Base-by-base conservation (phyloP, 35 echinoderm and acorn worm genomes). In the Lytechinus pictus region DNA sequence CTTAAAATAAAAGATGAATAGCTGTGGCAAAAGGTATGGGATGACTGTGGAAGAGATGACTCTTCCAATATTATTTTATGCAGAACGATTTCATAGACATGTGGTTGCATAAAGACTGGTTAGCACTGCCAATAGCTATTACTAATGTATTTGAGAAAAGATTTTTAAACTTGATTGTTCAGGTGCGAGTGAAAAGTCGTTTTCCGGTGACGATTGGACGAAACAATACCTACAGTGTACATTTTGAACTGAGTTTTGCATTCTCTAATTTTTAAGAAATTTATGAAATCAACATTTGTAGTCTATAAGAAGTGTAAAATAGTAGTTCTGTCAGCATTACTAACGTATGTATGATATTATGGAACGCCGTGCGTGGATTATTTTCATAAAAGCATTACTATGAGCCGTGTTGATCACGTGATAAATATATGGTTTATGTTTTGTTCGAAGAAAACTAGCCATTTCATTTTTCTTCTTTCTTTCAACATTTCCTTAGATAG, bases 341-440 rank as follows among this genome's bases (percentile, higher is more conserved):
- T 4, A 24, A 79, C 24, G 66, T 79, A 79, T 79, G 66, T 79
- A 79, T 79, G n/a, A 79, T 79, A 79, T 14, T 79, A 79, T 79
- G 66, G 66, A 79, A 79, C 66, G 66, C 66, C 66, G 66, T 79
- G 66, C 66, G 66, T 79, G 66, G 66, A 79, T 79, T 79, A 79
- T 79, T 79, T 79, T 79, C 66, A 24, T 79, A 79, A 79, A 79
- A 24, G 66, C 66, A 79, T 79, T 79, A 79, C 21, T 79, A 79
- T 24, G 66, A 79, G 66, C 19, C 66, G 66, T 79, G 66, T 79
- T 79, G 66, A 79, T 79, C 66, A 79, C 66, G 66, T 79, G 66
- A 79, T 79, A 79, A 24, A 3, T n/a, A 24, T 79, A 19, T 79
- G 19, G 66, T 79, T 79, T 79, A 44, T 8, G 66, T 79, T 79